Percentiles rank a stretch among this genome's conserved stretches.
phyloP scores from a whole-genome alignment of 2,113 vertebrate genomes.

The Lasiurus borealis region DNA sequence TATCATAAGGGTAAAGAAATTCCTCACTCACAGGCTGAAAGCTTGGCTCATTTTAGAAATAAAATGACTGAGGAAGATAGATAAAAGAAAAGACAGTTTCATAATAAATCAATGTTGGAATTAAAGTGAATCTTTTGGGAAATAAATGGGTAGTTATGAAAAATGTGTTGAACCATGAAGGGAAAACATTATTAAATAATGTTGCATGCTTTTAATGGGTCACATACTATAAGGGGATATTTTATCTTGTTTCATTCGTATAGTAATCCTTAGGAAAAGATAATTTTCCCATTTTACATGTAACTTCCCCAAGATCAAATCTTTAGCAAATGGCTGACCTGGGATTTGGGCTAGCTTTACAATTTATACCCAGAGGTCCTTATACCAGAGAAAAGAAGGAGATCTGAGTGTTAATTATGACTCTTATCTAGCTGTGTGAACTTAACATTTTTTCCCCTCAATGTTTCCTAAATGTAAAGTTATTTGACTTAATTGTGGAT shows the following conservation, averaged over 20 bases:
- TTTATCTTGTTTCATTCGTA: conserved; percentile 34
- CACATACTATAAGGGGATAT: not conserved
- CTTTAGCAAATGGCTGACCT: not conserved
- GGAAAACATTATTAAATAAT: not conserved
- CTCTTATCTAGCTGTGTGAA: not conserved
- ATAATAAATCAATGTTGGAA: conserved; percentile 10
- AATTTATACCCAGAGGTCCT: not conserved
- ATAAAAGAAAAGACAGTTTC: not conserved
- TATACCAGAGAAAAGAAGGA: not conserved
- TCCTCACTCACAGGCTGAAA: not conserved
- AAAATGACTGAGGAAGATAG: not conserved
- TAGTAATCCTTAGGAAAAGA: not conserved
- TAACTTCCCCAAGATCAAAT: not conserved
- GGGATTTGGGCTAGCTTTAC: not conserved
- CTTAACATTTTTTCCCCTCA: not conserved
- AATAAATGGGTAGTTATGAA: not conserved
- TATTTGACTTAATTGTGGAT: not conserved
- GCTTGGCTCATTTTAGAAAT: not conserved
- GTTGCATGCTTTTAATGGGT: not conserved
- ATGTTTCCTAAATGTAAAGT: not conserved
- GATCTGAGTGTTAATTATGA: not conserved
- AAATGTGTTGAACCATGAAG: not conserved
- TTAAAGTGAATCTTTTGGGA: not conserved
- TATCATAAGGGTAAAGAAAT: not conserved
- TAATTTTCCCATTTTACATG: not conserved